Conservation (phyloP, 1,140 invertebrate species). For the Heliconius hermathena region DNA sequence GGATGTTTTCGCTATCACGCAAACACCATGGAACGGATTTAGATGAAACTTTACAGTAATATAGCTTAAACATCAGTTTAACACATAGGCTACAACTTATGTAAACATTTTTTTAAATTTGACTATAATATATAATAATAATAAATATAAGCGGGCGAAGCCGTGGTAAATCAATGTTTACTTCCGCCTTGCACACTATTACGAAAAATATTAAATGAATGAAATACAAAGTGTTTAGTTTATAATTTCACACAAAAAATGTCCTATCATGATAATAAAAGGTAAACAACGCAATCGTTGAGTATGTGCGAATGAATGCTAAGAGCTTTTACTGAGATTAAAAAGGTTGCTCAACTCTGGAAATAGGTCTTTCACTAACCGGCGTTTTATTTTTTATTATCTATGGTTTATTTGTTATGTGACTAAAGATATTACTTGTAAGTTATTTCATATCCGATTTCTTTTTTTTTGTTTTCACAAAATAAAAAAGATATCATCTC, state of each 20-base stretch:
- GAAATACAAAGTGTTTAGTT: slow-evolving; percentile 8
- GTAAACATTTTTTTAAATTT: too few relatives aligned
- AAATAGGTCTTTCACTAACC: slow-evolving; percentile 24
- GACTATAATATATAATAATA: too few relatives aligned
- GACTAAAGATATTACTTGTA: background rate
- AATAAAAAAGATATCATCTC: too few relatives aligned
- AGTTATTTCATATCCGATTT: background rate
- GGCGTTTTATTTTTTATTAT: background rate
- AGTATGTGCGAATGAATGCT: slow-evolving; percentile 37
- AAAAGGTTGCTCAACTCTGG: slow-evolving; percentile 35
- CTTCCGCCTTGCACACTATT: background rate
- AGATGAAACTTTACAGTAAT: too few relatives aligned
- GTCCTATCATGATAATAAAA: slow-evolving; percentile 24
- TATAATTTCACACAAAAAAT: slow-evolving; percentile 3
- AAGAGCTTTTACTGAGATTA: slow-evolving; percentile 42
- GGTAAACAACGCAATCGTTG: slow-evolving; percentile 20
- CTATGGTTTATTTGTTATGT: background rate
- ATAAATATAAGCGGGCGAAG: too few relatives aligned
- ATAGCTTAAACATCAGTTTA: too few relatives aligned
- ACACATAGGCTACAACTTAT: too few relatives aligned
- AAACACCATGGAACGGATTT: too few relatives aligned
- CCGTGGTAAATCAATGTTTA: background rate
- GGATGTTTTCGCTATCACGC: too few relatives aligned
- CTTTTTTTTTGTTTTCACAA: background rate
- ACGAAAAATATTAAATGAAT: background rate